phyloP scores from a whole-genome alignment of 2,797 vertebrate species.

The Mallotus villosus region DNA sequence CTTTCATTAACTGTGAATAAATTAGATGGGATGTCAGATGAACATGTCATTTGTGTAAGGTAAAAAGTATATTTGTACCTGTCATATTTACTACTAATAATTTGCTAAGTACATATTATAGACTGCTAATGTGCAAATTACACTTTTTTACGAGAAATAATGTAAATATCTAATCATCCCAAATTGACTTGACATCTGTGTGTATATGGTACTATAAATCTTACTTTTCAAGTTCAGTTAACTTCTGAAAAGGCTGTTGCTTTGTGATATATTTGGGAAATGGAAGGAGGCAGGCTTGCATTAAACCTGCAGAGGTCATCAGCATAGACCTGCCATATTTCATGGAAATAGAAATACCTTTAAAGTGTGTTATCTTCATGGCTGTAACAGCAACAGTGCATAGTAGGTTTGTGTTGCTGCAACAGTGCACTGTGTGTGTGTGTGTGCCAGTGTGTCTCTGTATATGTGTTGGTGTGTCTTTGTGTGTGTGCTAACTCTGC shows the following conservation, averaged over 20 bases:
- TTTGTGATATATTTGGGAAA: conserved; percentile 48
- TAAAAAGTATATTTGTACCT: too few species aligned
- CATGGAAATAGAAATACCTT: conserved; percentile 71
- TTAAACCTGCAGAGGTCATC: conserved; percentile 51
- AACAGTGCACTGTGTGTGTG: background rate
- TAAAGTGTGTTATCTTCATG: conserved; percentile 64
- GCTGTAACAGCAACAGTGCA: background rate
- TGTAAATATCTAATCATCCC: too few species aligned
- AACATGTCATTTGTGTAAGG: background rate
- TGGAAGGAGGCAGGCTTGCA: conserved; percentile 49
- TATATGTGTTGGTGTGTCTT: background rate
- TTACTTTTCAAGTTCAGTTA: conserved; percentile 20
- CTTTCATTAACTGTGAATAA: conserved; percentile 12
- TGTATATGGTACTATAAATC: too few species aligned
- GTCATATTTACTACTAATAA: too few species aligned
- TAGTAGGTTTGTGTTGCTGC: background rate
- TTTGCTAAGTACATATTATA: too few species aligned
- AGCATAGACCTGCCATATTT: conserved; percentile 54
- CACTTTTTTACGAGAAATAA: too few species aligned
- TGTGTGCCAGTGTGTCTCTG: background rate
- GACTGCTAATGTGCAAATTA: too few species aligned
- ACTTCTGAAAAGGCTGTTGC: conserved; percentile 23
- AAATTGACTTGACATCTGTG: too few species aligned
- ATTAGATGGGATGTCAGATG: conserved; percentile 18
- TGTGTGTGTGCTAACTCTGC: background rate